Evolutionary conservation across 2,797 vertebrate genomes (phyloP).

Genomic region (Sitta carolinensis): DNA sequence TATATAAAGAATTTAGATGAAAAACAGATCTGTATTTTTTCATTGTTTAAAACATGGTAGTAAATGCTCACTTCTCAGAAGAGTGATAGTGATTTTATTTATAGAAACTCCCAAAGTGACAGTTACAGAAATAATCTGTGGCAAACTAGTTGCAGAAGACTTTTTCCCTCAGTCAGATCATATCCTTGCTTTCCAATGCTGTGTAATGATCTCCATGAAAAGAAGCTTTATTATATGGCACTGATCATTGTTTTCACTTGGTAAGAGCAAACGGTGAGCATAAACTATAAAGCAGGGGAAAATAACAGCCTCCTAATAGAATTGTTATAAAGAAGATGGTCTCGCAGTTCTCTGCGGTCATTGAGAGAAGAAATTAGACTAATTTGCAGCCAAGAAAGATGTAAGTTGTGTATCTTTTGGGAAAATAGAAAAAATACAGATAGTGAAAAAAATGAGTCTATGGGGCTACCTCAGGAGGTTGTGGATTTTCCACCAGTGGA

Average conservation of each 20-base stretch:
- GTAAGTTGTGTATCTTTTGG: background rate
- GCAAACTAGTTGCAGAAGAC: conserved; percentile 37
- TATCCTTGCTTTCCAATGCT: conserved; percentile 6
- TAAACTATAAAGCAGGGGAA: background rate
- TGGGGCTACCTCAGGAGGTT: background rate
- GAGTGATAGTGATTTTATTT: conserved; percentile 60
- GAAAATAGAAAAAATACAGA: background rate
- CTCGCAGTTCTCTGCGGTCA: background rate
- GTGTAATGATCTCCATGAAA: conserved; percentile 7
- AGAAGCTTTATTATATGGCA: background rate
- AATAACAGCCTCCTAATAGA: background rate
- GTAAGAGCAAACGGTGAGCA: background rate
- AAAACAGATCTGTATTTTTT: conserved; percentile 67
- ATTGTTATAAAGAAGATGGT: background rate
- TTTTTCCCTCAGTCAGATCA: conserved; percentile 15
- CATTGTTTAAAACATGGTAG: conserved; percentile 47
- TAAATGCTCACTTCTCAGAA: conserved; percentile 54
- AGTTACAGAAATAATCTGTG: conserved; percentile 53
- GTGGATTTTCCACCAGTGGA: background rate
- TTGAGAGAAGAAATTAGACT: background rate
- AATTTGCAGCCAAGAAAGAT: background rate
- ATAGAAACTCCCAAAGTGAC: conserved; percentile 57
- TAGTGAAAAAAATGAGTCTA: background rate
- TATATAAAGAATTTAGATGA: conserved; percentile 70
- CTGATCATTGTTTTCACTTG: background rate